Conservation (phyloP, 1,140 invertebrate genomes). For the Penaeus vannamei region DNA sequence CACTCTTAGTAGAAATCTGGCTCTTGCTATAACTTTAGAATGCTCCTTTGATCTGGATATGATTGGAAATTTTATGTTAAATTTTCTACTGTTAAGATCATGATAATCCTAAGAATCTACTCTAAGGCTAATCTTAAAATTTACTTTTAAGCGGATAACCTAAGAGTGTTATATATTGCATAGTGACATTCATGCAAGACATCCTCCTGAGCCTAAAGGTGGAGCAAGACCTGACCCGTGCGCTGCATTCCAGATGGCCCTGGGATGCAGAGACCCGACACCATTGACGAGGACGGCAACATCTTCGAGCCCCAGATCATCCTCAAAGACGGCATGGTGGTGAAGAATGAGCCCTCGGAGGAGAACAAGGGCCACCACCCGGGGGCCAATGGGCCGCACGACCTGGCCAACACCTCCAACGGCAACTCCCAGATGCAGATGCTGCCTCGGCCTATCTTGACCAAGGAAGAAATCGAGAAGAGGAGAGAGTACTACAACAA, state of each 20-base stretch:
- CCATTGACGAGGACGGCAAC: constrained; percentile 68
- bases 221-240: not conserved
- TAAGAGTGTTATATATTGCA: too few species aligned
- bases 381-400: constrained; percentile 2
- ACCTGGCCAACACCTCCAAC: constrained; percentile 50
- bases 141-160: too few species aligned
- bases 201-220: not conserved
- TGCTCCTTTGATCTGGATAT: too few species aligned
- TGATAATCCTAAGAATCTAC: not conserved
- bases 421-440: constrained; percentile 47
- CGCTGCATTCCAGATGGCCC: constrained; percentile 60
- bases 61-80: too few species aligned
- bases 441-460: constrained; percentile 55
- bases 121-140: too few species aligned
- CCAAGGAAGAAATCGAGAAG: constrained; percentile 66
- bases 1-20: too few species aligned
- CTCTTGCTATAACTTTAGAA: too few species aligned
- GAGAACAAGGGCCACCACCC: constrained; percentile 26
- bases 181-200: not conserved
- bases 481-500: constrained; percentile 67
- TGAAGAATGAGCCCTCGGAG: constrained; percentile 63
- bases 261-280: constrained; percentile 67
- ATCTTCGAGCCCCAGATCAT: constrained; percentile 67
- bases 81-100: not conserved
- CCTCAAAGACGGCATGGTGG: constrained; percentile 65